Percentiles rank a stretch among this genome's conserved stretches.
phyloP scores from a whole-genome alignment of 1,140 invertebrate species.

The Nasonia vitripennis region DNA sequence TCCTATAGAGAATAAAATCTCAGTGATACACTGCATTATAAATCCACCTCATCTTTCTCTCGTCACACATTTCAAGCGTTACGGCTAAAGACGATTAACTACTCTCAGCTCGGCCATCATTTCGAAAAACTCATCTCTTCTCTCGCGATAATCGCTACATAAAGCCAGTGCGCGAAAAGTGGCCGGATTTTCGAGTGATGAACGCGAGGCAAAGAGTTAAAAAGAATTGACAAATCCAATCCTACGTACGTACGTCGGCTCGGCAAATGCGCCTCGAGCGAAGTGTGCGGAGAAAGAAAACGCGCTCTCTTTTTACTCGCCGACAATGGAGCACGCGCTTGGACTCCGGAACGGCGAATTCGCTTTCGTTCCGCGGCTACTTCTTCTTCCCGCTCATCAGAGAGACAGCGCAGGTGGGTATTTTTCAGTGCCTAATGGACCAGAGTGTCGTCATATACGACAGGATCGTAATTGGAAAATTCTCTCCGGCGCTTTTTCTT shows the following conservation, averaged over 20 bases:
- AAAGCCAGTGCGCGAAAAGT: not conserved
- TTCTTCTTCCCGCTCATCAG: not conserved
- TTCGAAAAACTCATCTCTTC: not conserved
- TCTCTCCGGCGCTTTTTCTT: not conserved
- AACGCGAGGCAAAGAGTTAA: not conserved
- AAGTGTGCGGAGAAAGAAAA: not conserved
- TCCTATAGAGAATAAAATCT: too few species aligned
- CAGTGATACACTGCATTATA: not conserved
- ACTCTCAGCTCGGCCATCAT: not conserved
- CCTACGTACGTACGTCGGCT: not conserved
- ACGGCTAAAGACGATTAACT: not conserved
- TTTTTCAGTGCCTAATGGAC: not conserved
- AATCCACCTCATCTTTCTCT: not conserved
- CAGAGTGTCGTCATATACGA: not conserved
- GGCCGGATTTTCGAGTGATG: not conserved
- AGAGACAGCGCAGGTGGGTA: not conserved
- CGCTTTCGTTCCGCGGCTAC: not conserved
- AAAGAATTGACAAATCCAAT: conserved; percentile 10
- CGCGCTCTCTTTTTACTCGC: not conserved
- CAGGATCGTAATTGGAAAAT: conserved; percentile 55
- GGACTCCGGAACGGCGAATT: not conserved
- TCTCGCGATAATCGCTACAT: not conserved
- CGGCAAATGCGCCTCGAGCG: not conserved
- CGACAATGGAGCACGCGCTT: conserved; percentile 25
- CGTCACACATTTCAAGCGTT: too few species aligned